Evolutionary conservation across 2,888 invertebrate species (phyloP), one percentile per base, ranked within the genome.

Genomic region (Perithous albicinctus): DNA sequence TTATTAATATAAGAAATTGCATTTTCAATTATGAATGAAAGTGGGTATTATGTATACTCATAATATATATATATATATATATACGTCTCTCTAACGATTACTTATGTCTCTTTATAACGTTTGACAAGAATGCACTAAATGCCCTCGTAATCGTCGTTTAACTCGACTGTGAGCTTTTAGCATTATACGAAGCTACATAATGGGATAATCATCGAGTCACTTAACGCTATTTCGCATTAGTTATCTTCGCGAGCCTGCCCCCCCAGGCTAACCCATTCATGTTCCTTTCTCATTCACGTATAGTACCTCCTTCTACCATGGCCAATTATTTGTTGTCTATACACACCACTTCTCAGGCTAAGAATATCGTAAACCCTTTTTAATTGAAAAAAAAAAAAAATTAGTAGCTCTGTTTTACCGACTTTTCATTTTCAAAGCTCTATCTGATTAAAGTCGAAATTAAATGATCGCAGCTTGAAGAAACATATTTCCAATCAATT

Each of bases 171-270:
- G 80, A 43, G 77, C 82, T 78, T 85, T 86, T 85, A 84, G 54
- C 83, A 83, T 85, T 84, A 79, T 80, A 80, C 72, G 75, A 73
- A 78, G 72, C 78, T 80, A 77, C 78, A 76, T 86, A 82, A 86
- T 84, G 73, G 80, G 80, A 79, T 85, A 85, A 86, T 86, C 82
- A 84, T 80, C 79, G 83, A 83, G 78, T 85, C 84, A 86, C 83
- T 86, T 86, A 82, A 85, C 86, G 84, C 80, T 79, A 80, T 86
- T 86, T 86, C 54, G 80, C 84, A 80, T 86, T 84, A 85, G 80
- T 86, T 86, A 85, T 83, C 84, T 80, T 76, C 66, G n/a, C 69
- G 83, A 80, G 64, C 54, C 51, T 63, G 43, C 2, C 69, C 18
- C 63, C 23, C 61, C 59, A 46, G 59, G 46, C 70, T 43, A 26